Conservation (phyloP, 2,797 vertebrate genomes). For the Pseudomugil tenellus region DNA sequence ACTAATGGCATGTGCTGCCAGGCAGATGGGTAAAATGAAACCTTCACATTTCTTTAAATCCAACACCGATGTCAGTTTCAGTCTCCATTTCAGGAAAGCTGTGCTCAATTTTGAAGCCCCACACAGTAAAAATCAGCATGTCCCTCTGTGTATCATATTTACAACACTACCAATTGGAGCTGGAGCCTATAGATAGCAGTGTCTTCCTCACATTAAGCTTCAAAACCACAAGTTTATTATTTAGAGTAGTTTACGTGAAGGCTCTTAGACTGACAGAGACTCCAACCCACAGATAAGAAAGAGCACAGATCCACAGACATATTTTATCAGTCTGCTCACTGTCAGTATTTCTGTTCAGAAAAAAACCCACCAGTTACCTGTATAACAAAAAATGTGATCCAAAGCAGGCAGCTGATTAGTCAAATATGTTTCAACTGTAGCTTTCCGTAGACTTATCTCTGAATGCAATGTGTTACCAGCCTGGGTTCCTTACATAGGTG, state of each 20-base stretch:
- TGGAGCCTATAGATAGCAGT: neutral
- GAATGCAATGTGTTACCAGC: neutral
- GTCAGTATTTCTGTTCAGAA: neutral
- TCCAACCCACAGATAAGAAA: neutral
- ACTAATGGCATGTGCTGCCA: neutral
- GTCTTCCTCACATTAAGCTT: neutral
- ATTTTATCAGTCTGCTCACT: neutral
- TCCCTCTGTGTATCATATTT: constrained; percentile 3
- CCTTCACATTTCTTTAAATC: neutral
- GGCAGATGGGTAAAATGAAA: neutral
- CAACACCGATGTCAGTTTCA: neutral
- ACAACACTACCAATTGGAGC: constrained; percentile 1
- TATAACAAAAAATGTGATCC: neutral
- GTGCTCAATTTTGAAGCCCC: neutral
- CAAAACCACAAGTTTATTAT: neutral
- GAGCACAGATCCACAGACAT: neutral
- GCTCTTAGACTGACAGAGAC: neutral
- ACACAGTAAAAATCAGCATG: neutral
- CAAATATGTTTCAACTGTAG: neutral
- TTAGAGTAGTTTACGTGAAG: neutral
- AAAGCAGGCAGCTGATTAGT: neutral
- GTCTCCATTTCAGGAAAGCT: neutral
- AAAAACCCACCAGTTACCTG: neutral
- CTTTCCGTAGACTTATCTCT: neutral
- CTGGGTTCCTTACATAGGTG: neutral